These are phyloP conservation scores for Bujurquina vittata DNA, from an alignment of 2,113 vertebrate genomes.

Conservation along the genomic window DNA sequence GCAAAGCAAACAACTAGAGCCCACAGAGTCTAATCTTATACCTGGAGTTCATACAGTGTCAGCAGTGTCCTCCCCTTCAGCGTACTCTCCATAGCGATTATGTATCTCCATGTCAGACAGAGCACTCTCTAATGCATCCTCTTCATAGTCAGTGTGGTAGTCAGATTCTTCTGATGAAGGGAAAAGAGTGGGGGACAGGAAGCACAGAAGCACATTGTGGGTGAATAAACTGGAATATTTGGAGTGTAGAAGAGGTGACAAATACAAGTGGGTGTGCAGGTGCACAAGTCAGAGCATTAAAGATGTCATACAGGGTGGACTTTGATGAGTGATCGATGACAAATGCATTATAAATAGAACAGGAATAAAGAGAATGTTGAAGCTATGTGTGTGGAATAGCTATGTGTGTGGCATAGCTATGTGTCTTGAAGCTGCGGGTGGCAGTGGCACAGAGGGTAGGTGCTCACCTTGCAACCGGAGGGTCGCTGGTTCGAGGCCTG, in stretches of 20 bases:
- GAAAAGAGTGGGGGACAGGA: constrained; percentile 36
- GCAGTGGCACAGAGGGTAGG: no score
- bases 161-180: constrained; percentile 89
- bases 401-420: no score
- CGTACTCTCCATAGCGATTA: constrained; percentile 70
- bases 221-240: constrained; percentile 20
- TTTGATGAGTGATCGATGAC: constrained; percentile 13
- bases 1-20: no score
- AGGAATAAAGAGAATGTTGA: not conserved
- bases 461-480: no score
- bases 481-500: no score
- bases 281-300: constrained; percentile 28
- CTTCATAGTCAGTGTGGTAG: constrained; percentile 93
- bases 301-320: not conserved
- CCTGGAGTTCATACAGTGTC: constrained; percentile 81
- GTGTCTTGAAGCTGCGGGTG: no score
- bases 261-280: constrained; percentile 30
- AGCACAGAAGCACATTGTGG: constrained; percentile 36
- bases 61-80: constrained; percentile 81
- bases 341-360: constrained; percentile 7
- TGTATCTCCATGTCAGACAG: constrained; percentile 78
- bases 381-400: no score
- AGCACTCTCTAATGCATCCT: constrained; percentile 85
- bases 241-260: constrained; percentile 15
- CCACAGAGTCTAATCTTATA: not conserved